These are phyloP conservation scores for Achlya flavicornis DNA, from an alignment of 2,888 invertebrate species.

Conservation along the genomic window DNA sequence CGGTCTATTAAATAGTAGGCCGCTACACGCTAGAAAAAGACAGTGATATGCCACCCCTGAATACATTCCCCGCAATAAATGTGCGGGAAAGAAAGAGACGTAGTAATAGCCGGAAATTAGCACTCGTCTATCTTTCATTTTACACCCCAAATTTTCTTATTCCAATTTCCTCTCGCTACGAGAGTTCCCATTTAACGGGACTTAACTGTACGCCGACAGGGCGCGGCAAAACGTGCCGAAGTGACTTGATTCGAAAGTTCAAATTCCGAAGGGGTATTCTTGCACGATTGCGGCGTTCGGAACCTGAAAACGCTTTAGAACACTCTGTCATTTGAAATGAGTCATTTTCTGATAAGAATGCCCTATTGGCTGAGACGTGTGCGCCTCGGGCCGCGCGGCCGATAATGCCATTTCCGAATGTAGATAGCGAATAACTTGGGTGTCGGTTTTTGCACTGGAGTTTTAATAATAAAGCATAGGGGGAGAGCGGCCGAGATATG, in stretches of 20 bases:
- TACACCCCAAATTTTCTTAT: conserved; percentile 91
- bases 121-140: conserved; percentile 90
- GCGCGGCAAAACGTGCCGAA: conserved; percentile 38
- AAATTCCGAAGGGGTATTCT: conserved; percentile 33
- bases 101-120: conserved; percentile 87
- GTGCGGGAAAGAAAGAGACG: conserved; percentile 83
- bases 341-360: conserved; percentile 89
- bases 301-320: conserved; percentile 69
- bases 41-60: conserved; percentile 64
- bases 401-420: conserved; percentile 82
- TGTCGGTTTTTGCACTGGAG: conserved; percentile 78
- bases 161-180: conserved; percentile 86
- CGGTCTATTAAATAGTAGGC: conserved; percentile 59
- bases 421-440: conserved; percentile 79
- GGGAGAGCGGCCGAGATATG: conserved; percentile 78
- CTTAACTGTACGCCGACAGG: conserved; percentile 45
- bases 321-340: conserved; percentile 88
- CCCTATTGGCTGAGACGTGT: conserved; percentile 84
- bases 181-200: conserved; percentile 60
- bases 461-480: conserved; percentile 81
- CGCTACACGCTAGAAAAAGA: conserved; percentile 72
- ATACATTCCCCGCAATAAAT: conserved; percentile 74
- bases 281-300: conserved; percentile 57
- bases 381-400: conserved; percentile 71
- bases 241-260: conserved; percentile 30